A percentile compares a stretch with the other conserved stretches of the same genome.
Conservation (phyloP, 2,797 vertebrate genomes). For the Rhynchotus rufescens region DNA sequence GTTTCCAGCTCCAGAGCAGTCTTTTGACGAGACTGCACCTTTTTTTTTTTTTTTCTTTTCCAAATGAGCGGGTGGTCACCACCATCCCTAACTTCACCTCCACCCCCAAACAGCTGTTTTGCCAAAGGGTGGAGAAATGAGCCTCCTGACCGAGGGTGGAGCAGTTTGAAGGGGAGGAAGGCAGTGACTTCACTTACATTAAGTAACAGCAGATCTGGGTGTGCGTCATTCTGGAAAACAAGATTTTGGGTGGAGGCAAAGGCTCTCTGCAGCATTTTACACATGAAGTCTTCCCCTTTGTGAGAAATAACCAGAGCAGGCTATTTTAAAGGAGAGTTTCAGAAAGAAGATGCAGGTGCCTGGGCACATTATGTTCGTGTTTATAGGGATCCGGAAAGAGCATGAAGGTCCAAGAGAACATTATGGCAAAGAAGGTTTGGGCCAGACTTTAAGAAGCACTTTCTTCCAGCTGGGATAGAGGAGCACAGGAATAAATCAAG, state of each 20-base stretch:
- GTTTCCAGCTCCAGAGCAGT: neutral
- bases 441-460: neutral
- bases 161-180: slow-evolving; percentile 33
- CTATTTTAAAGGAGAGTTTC: neutral
- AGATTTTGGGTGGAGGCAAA: slow-evolving; percentile 42
- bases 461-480: neutral
- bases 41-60: neutral
- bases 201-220: slow-evolving; percentile 37
- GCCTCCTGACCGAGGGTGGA: slow-evolving; percentile 60
- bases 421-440: neutral
- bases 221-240: slow-evolving; percentile 60
- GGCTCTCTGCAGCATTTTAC: neutral
- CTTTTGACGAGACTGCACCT: neutral
- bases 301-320: neutral
- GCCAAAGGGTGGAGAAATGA: slow-evolving; percentile 67
- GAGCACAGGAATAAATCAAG: neutral
- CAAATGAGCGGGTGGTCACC: neutral
- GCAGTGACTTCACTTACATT: slow-evolving; percentile 68
- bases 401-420: neutral
- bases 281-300: neutral
- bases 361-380: neutral
- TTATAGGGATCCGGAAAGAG: neutral
- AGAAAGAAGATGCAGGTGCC: neutral
- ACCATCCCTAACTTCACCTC: slow-evolving; percentile 34
- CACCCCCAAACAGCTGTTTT: slow-evolving; percentile 67